These are phyloP conservation scores for Phortica magna DNA, from an alignment of 2,888 invertebrate species.

Conservation along the genomic window DNA sequence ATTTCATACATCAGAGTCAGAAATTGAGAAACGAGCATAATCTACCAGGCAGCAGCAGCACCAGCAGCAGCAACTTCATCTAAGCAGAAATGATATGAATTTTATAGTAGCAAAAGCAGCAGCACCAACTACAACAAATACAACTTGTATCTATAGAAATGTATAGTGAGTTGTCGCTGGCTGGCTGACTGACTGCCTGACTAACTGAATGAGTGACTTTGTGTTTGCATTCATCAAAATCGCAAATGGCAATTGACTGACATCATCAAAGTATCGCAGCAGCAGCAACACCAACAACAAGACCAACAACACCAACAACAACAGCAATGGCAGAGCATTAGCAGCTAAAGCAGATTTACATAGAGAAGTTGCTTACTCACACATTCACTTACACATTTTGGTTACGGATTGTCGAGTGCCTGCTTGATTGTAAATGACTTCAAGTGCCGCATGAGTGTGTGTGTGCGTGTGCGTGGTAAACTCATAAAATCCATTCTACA, in stretches of 20 bases:
- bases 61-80: background rate
- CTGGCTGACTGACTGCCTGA: background rate
- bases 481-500: conserved; percentile 13
- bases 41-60: conserved; percentile 25
- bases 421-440: conserved; percentile 20
- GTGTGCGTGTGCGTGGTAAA: background rate
- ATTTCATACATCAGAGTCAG: conserved; percentile 53
- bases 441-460: background rate
- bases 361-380: conserved; percentile 5
- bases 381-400: conserved; percentile 28
- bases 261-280: conserved; percentile 47
- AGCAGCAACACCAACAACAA: conserved; percentile 33
- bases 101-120: conserved; percentile 25
- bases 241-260: conserved; percentile 60
- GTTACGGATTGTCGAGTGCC: conserved; percentile 20
- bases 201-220: conserved; percentile 4
- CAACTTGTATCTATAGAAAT: conserved; percentile 20
- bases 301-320: background rate
- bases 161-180: background rate
- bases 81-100: conserved; percentile 26
- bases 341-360: conserved; percentile 33
- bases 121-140: conserved; percentile 6
- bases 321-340: too few relatives aligned
- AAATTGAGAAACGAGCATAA: conserved; percentile 50
- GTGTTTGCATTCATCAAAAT: conserved; percentile 63